Evolutionary conservation across 1,140 invertebrate genomes (phyloP), one percentile per base, ranked within the genome.

Genomic region (Spodoptera litura): DNA sequence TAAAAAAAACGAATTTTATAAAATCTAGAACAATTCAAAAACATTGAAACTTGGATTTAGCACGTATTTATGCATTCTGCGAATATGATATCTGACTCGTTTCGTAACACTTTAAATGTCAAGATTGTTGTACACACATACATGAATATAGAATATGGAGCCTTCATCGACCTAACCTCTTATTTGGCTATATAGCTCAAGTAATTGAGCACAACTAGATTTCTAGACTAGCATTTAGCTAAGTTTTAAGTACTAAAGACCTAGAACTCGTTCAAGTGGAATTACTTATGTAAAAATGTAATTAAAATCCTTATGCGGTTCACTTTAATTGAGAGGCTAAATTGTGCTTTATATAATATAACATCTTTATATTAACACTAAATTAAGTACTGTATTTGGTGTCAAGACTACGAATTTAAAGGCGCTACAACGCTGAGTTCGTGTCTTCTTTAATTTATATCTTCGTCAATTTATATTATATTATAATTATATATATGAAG

Each of bases 81-180:
- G 12, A 11, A 66, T 25, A 66, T 49, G 3, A 66, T 25, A 66
- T 49, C 10, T 20, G 49, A 10, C 62, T 8, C 15, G 49, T 70
- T 53, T 70, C 51, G 49, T 35, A 70, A 70, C 10, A 10, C 12
- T 6, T 20, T 25, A 53, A 53, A 70, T 53, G 66, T 70, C 66
- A 70, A 70, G 66, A 52, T 70, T 31, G 13, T 53, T 53, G 52
- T n/a, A 55, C 4, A n/a, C 31, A 52, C 5, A 64, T 64, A 52
- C 52, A 68, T 68, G 49, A 3, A 68, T 68, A 44, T 44, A 8
- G 38, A 35, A 38, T 27, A 35, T 62, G 13, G 8, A 62, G 31
- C 61, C 61, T 44, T 62, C 61, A 27, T 62, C n/a, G 27, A 44
- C 35, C 3, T 20, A 62, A 15, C 35, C 2, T 35, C 61, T 0